Evolutionary conservation across 2,113 vertebrate genomes (phyloP).

Genomic region (Blennius ocellaris): DNA sequence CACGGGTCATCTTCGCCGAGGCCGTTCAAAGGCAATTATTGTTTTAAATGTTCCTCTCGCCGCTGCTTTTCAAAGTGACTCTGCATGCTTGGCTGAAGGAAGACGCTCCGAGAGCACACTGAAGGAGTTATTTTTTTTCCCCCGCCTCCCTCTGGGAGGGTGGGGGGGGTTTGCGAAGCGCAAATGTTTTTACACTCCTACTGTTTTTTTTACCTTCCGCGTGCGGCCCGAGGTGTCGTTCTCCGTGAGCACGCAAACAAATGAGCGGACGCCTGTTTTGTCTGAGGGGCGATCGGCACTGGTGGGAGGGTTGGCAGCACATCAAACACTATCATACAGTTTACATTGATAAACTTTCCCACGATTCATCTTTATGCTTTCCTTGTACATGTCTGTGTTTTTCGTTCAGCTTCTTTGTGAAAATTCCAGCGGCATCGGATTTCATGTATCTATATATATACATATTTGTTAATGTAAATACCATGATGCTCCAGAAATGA

Average conservation of each 20-base stretch:
- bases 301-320: background rate
- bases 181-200: constrained; percentile 53
- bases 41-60: constrained; percentile 75
- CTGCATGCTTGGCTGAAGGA: constrained; percentile 48
- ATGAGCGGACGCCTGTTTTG: constrained; percentile 10
- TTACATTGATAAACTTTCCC: constrained; percentile 3
- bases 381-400: background rate
- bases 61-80: constrained; percentile 49
- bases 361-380: background rate
- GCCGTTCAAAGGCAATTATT: constrained; percentile 80
- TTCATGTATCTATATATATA: no score
- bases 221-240: constrained; percentile 7
- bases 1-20: constrained; percentile 79
- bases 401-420: no score
- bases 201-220: constrained; percentile 51
- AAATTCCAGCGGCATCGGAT: no score
- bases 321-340: constrained; percentile 15
- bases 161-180: constrained; percentile 5
- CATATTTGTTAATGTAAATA: background rate
- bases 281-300: background rate
- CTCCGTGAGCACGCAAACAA: constrained; percentile 12
- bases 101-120: constrained; percentile 31
- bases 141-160: constrained; percentile 16
- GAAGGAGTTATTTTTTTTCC: constrained; percentile 29
- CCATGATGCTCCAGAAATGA: constrained; percentile 16